Conservation (phyloP, 1,140 invertebrate species). For the Anastrepha ludens region DNA sequence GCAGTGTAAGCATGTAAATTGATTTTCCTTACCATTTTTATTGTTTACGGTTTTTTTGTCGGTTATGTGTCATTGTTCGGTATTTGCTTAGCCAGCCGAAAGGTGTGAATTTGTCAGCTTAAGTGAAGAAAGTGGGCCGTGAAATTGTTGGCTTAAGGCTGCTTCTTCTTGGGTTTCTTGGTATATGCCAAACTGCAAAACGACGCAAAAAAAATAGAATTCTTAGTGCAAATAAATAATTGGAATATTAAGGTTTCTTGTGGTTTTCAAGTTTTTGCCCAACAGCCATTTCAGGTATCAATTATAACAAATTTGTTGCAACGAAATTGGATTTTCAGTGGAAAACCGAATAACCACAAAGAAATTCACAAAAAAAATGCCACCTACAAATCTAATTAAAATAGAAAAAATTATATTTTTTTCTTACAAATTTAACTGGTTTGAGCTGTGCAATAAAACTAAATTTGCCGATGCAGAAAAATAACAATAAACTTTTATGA, state of each 20-base stretch:
- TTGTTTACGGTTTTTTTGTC: neutral
- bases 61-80: neutral
- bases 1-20: constrained; percentile 41
- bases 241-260: neutral
- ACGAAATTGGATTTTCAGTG: neutral
- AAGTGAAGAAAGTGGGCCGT: constrained; percentile 29
- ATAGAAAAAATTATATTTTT: too few species aligned
- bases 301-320: neutral
- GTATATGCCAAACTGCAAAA: neutral
- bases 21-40: constrained; percentile 24
- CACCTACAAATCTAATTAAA: too few species aligned
- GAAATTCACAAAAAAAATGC: too few species aligned
- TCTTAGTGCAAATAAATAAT: constrained; percentile 33
- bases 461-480: too few species aligned
- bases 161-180: neutral
- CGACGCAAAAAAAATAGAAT: neutral
- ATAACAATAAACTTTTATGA: too few species aligned
- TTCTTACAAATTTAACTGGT: too few species aligned
- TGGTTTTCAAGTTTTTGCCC: constrained; percentile 1
- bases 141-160: constrained; percentile 28
- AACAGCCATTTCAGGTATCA: constrained; percentile 17
- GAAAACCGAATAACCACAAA: neutral
- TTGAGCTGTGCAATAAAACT: too few species aligned
- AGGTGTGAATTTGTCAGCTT: constrained; percentile 30
- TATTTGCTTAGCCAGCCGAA: neutral